Evolutionary conservation across 2,797 vertebrate species (phyloP), one percentile per base, ranked within the genome.

Genomic region (Ctenopoma kingsleyae): DNA sequence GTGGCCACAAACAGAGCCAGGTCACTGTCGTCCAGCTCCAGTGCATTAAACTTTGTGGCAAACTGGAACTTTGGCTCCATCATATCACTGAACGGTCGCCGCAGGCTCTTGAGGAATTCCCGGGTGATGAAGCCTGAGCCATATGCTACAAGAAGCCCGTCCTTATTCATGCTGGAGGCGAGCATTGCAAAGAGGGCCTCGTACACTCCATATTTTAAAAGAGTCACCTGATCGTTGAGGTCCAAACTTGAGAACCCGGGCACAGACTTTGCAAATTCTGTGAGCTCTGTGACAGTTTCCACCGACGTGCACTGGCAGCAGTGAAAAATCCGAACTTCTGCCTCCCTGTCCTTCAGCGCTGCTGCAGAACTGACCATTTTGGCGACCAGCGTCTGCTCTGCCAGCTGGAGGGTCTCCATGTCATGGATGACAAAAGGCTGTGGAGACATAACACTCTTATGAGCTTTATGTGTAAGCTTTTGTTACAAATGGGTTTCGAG

Each of bases 11-110:
- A 99, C 27, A 99, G 95, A 41, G 98, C 96, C 55, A 99, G 94
- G 74, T 99, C 98, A 0, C 97, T 98, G 84, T 99, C 98, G 1
- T 99, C 97, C 83, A 99, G 91, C 74, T 97, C 97, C 87, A 99
- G 89, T 0, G 96, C 92, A 0, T 99, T 99, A 87, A 99, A 99
- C 90, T 96, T 97, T 95, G 97, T 98, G 38, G 98, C 98, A 36
- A 99, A 99, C 83, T 98, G 97, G 81, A 99, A 99, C 91, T 99
- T 99, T 0, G 98, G 97, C 81, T 99, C 98, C 96, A 99, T 96
- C 93, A 99, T 98, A 16, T 98, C 97, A 17, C 98, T 98, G 80
- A 99, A 98, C 0, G 98, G 98, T 56, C 96, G 96, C 48, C 98
- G 92, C 41, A 99, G 93, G 81, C 96, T 98, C 80, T 99, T 99